Conservation (phyloP, 92 coral and sea anemone genomes). For the Epizoanthus ramosus region DNA sequence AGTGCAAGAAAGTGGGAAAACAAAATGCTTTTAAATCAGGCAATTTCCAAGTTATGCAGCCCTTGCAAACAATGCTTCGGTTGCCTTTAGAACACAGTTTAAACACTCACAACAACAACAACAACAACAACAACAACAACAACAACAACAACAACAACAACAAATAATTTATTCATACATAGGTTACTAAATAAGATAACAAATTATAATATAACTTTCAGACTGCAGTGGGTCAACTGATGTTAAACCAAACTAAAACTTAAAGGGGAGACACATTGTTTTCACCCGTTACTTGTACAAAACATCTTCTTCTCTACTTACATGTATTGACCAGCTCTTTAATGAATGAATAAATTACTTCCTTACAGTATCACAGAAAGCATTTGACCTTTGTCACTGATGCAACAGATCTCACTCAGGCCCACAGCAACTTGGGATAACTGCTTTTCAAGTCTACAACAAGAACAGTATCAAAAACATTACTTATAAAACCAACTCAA, state of each 20-base stretch:
- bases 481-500: background rate
- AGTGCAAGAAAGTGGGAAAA: too few species aligned
- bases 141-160: too few species aligned
- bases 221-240: background rate
- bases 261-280: too few species aligned
- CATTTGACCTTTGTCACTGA: slow-evolving; percentile 15
- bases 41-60: too few species aligned
- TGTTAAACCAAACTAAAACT: too few species aligned
- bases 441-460: slow-evolving; percentile 18
- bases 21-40: background rate
- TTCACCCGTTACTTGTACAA: background rate
- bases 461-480: background rate
- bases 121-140: too few species aligned
- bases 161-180: too few species aligned
- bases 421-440: slow-evolving; percentile 7
- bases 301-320: background rate
- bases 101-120: too few species aligned
- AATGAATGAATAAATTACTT: background rate
- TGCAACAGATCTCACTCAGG: slow-evolving; percentile 7
- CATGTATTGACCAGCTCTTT: slow-evolving; percentile 3
- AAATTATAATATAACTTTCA: background rate
- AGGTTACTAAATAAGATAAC: too few species aligned
- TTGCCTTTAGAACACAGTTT: too few species aligned
- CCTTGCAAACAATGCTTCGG: too few species aligned
- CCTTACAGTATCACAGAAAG: background rate